Percentiles rank a stretch among this genome's conserved stretches.
Evolutionary conservation across 1,140 invertebrate genomes (phyloP).

Genomic region (Zaprionus camerounensis): DNA sequence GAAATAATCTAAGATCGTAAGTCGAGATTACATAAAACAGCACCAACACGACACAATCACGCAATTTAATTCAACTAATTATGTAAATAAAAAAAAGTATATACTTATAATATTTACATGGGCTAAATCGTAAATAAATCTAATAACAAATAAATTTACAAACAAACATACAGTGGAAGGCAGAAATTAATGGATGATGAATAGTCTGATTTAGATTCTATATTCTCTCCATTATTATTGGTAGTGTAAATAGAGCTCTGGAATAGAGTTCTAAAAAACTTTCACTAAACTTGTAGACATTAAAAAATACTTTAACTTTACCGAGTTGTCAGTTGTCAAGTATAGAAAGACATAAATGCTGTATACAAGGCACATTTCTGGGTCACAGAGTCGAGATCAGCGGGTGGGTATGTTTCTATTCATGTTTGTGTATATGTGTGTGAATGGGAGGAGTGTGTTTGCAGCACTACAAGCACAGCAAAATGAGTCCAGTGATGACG

Average conservation of each 20-base stretch:
- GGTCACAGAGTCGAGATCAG: neutral
- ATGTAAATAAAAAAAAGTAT: slow-evolving; percentile 1
- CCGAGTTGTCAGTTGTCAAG: neutral
- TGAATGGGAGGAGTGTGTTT: slow-evolving; percentile 15
- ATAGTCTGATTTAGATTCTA: neutral
- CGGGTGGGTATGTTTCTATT: slow-evolving; percentile 9
- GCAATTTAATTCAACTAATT: slow-evolving; percentile 23
- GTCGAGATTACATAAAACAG: neutral
- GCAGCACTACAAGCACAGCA: slow-evolving; percentile 62
- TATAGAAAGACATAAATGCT: slow-evolving; percentile 7
- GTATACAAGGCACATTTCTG: slow-evolving; percentile 4
- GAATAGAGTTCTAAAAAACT: neutral
- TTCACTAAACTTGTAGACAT: slow-evolving; percentile 5
- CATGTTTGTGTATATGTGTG: slow-evolving; percentile 4
- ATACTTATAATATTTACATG: slow-evolving; percentile 21
- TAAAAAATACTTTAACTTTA: neutral
- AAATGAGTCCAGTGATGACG: slow-evolving; percentile 35
- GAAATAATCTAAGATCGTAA: neutral
- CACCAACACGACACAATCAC: slow-evolving; percentile 30
- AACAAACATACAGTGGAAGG: neutral
- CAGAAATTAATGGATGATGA: neutral
- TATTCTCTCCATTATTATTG: neutral
- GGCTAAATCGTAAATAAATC: neutral
- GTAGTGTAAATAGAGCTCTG: neutral
- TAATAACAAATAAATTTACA: neutral